Percentiles rank a stretch among this genome's conserved stretches.
Evolutionary conservation across 2,888 invertebrate species (phyloP).

Genomic region (Plebejus melissa): DNA sequence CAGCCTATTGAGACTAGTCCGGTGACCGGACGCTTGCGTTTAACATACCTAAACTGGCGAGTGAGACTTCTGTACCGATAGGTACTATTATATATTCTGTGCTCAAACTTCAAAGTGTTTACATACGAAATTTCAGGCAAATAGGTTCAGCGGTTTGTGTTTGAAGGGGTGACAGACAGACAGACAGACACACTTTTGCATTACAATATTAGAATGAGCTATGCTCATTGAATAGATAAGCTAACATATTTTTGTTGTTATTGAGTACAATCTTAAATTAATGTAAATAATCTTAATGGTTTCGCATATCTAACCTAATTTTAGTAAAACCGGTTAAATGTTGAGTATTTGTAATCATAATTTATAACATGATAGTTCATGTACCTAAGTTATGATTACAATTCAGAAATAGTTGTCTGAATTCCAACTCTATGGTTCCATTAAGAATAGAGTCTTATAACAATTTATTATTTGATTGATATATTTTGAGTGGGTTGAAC

Average conservation of each 20-base stretch:
- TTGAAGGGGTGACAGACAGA: too few relatives aligned
- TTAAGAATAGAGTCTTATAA: not conserved
- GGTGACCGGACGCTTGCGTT: too few relatives aligned
- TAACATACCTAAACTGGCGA: too few relatives aligned
- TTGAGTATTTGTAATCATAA: conserved; percentile 1
- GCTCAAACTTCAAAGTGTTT: too few relatives aligned
- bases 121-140: not conserved
- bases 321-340: conserved; percentile 12
- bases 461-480: not conserved
- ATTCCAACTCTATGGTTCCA: not conserved
- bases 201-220: not conserved
- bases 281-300: conserved; percentile 11
- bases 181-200: too few relatives aligned
- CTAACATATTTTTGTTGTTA: not conserved
- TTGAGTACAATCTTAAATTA: not conserved
- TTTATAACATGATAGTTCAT: not conserved
- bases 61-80: too few relatives aligned
- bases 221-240: conserved; percentile 6
- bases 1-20: too few relatives aligned
- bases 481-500: not conserved
- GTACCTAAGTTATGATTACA: not conserved
- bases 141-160: too few relatives aligned
- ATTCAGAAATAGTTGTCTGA: not conserved
- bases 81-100: too few relatives aligned
- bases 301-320: conserved; percentile 20